phyloP scores from a whole-genome alignment of 2,888 invertebrate species.

The Drosophila histrio region DNA sequence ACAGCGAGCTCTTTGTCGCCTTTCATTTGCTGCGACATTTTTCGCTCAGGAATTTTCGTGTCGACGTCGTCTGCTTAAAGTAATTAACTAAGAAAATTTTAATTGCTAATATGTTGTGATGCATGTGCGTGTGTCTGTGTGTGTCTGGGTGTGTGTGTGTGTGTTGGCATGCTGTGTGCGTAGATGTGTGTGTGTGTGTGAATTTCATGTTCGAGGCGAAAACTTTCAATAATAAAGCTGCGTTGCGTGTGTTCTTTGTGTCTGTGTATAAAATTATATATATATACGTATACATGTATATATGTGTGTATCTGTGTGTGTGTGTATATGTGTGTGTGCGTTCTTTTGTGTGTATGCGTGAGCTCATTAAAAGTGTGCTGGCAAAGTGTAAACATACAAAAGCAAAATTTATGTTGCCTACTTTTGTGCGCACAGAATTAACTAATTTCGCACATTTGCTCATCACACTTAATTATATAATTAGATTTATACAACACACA shows the following conservation, averaged over 20 bases:
- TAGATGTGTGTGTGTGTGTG: conserved; percentile 33
- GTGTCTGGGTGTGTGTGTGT: conserved; percentile 17
- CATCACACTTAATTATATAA: conserved; percentile 57
- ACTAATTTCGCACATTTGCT: conserved; percentile 63
- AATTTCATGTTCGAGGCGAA: conserved; percentile 43
- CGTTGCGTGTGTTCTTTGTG: conserved; percentile 10
- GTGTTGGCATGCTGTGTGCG: conserved; percentile 68
- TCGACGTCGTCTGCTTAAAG: conserved; percentile 78
- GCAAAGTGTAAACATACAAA: conserved; percentile 27
- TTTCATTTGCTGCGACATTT: conserved; percentile 73
- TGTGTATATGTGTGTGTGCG: neutral
- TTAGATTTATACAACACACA: conserved; percentile 44
- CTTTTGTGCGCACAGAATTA: conserved; percentile 68
- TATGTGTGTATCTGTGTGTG: conserved; percentile 1
- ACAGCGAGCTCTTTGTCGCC: conserved; percentile 66
- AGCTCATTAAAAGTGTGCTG: conserved; percentile 71
- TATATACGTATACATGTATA: too few species aligned
- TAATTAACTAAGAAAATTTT: conserved; percentile 84
- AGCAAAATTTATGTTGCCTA: conserved; percentile 67
- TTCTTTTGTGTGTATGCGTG: conserved; percentile 32
- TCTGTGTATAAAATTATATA: too few species aligned
- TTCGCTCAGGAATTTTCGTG: conserved; percentile 60
- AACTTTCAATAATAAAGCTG: conserved; percentile 65
- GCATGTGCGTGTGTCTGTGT: conserved; percentile 57
- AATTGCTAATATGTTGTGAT: conserved; percentile 84